Evolutionary conservation across 2,113 vertebrate species (phyloP), one percentile per base, ranked within the genome.

Genomic region (Daphoenositta chrysoptera): DNA sequence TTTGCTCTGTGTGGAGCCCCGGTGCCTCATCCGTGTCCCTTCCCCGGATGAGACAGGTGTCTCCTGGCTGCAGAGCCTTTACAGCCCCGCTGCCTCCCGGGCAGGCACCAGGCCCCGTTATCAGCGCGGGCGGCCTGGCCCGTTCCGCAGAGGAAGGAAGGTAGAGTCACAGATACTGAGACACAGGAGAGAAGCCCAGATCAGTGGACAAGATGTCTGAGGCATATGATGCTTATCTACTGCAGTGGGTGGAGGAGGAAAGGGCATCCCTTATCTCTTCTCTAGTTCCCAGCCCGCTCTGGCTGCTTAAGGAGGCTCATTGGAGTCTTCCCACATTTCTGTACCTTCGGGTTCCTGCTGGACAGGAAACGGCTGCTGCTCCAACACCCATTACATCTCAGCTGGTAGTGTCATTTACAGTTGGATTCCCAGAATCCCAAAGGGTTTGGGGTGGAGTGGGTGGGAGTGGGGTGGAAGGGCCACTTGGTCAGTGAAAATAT

Each of bases 171-270:
- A 96, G 97, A 95, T 87, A 95, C 92, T 23, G 93, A 87, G 93
- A 64, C 56, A 7, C 13, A 18, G 92, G 31, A 69, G 89, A 84
- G 94, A 96, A 95, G 91, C 96, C 66, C 96, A 96, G 97, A 96
- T 94, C 93, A 22, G 97, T 82, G 96, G 97, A 86, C 94, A 73
- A 96, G 97, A 96, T 96, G 96, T 97, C 96, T 94, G 95, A 87
- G 94, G 93, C 85, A 7, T 35, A 83, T 40, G 96, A 96, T 96
- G 92, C 94, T 97, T 96, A 96, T 97, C 97, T 97, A 77, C 78
- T 45, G 88, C 40, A 33, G 84, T 81, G 93, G 96, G 96, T 96
- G 89, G 92, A 96, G 96, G 86, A 94, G 93, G 91, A 95, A 92
- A 75, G 90, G 95, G 91, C 89, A 81, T 95, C 89, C 92, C 96